Percentiles rank a stretch among this genome's conserved stretches.
phyloP scores from a whole-genome alignment of 2,113 vertebrate genomes.

The Leptosomus discolor region DNA sequence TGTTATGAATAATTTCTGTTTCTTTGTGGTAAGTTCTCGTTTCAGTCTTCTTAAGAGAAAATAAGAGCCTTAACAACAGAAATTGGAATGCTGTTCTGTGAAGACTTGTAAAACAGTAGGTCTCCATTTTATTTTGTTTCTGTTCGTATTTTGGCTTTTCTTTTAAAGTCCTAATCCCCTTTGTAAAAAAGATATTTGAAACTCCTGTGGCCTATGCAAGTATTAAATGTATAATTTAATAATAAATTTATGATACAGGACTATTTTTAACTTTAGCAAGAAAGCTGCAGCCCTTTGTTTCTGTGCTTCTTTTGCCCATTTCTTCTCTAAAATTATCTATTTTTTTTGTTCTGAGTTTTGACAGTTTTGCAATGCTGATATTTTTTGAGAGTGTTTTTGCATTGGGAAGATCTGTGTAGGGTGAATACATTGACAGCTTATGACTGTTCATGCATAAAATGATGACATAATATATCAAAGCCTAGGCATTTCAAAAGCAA shows the following conservation, averaged over 20 bases:
- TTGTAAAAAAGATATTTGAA: background rate
- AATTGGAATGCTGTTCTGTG: background rate
- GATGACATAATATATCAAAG: slow-evolving; percentile 5
- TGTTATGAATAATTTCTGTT: background rate
- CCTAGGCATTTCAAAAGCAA: slow-evolving; percentile 3
- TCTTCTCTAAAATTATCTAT: background rate
- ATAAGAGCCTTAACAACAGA: background rate
- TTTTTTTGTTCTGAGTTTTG: background rate
- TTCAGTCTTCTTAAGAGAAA: background rate
- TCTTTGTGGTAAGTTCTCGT: background rate
- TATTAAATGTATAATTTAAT: background rate
- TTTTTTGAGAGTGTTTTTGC: background rate
- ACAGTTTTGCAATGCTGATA: background rate
- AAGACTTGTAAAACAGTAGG: background rate
- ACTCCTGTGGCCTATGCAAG: background rate
- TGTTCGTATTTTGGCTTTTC: background rate
- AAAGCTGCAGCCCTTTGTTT: background rate
- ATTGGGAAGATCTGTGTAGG: background rate
- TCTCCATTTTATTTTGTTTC: background rate
- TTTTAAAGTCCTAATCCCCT: background rate
- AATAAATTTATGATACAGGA: background rate
- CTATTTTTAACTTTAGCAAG: background rate
- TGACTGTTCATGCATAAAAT: slow-evolving; percentile 17
- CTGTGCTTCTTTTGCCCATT: background rate
- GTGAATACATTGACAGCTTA: background rate